Evolutionary conservation across 2,113 vertebrate species (phyloP).

Genomic region (Ageneiosus marmoratus): DNA sequence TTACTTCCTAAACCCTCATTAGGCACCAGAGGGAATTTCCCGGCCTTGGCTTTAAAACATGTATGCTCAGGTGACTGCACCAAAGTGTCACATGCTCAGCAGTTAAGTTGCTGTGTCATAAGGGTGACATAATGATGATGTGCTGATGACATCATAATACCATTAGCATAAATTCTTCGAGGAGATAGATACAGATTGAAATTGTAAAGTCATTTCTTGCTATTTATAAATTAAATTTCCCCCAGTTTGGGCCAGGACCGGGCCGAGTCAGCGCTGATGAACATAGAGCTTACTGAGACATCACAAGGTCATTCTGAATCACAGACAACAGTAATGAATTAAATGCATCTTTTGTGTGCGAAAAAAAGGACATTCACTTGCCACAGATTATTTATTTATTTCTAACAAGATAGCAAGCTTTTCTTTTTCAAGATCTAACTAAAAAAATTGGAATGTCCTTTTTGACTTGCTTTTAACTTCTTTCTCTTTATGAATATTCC

Average conservation of each 20-base stretch:
- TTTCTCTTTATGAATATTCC: not conserved
- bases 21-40: conserved; percentile 41
- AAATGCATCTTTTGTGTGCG: not conserved
- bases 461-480: not conserved
- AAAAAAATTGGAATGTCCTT: not conserved
- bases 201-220: not conserved
- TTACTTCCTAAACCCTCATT: conserved; percentile 30
- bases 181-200: not conserved
- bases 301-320: conserved; percentile 5
- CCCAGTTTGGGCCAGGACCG: not conserved
- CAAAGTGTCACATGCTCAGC: not conserved
- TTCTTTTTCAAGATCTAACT: not conserved
- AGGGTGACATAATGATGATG: not conserved
- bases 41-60: conserved; percentile 3
- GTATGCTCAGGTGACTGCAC: conserved; percentile 7
- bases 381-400: not conserved
- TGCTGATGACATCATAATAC: not conserved
- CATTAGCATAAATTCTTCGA: not conserved
- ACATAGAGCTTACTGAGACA: conserved; percentile 4
- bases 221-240: conserved; percentile 11
- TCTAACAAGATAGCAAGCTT: not conserved
- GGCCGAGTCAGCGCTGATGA: not conserved
- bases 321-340: not conserved
- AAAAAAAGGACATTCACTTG: not conserved
- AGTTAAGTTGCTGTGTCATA: conserved; percentile 5